Conservation (phyloP, 2,113 vertebrate species). For the Verasper variegatus region DNA sequence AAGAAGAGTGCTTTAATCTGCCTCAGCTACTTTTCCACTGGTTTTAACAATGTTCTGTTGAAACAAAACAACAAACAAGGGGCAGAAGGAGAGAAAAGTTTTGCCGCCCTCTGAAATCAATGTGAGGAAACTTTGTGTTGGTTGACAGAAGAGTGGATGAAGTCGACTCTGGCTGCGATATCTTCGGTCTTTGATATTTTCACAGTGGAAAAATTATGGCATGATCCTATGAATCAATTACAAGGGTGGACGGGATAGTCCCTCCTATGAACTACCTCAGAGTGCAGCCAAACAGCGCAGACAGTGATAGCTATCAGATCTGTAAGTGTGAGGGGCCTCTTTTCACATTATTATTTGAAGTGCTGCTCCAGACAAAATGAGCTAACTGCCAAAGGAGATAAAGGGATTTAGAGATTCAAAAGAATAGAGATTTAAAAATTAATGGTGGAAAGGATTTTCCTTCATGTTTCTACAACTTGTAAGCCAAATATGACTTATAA, state of each 20-base stretch:
- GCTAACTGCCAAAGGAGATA: conserved; percentile 74
- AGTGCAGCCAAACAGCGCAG: conserved; percentile 33
- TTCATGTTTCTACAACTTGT: conserved; percentile 75
- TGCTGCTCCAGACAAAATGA: conserved; percentile 66
- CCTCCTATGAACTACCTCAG: conserved; percentile 57
- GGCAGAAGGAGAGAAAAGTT: conserved; percentile 64
- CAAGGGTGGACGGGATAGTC: conserved; percentile 58
- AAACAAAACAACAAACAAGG: conserved; percentile 75
- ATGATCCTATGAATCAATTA: conserved; percentile 67
- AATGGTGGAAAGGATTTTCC: conserved; percentile 76
- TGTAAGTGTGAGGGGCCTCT: conserved; percentile 55
- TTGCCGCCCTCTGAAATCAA: conserved; percentile 62
- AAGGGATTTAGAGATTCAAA: conserved; percentile 77
- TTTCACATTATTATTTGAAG: conserved; percentile 72
- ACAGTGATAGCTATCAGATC: conserved; percentile 63
- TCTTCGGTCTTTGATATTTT: conserved; percentile 66
- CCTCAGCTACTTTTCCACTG: conserved; percentile 74
- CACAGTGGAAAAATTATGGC: conserved; percentile 48
- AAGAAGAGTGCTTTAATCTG: conserved; percentile 77
- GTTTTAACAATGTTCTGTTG: conserved; percentile 67
- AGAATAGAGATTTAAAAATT: conserved; percentile 80
- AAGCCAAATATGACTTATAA: conserved; percentile 67
- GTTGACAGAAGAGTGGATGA: conserved; percentile 59
- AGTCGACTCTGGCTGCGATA: conserved; percentile 63
- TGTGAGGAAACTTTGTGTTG: conserved; percentile 64